Base-by-base conservation (phyloP, 1,140 invertebrate species). In the Trichomalopsis sarcophagae region DNA sequence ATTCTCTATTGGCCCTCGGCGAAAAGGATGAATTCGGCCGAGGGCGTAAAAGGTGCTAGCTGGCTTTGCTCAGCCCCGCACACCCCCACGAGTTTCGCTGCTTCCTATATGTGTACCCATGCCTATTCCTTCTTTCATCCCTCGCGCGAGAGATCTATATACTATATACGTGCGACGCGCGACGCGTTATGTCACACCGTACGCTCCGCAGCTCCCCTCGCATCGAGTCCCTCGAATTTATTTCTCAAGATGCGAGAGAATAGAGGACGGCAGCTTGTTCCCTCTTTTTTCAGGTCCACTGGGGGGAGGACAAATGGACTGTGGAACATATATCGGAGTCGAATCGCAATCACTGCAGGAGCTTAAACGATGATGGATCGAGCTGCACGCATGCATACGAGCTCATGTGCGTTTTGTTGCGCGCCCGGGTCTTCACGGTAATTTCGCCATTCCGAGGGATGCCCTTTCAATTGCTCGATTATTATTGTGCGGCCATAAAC, bases 21-120 rank as follows among this genome's bases (percentile, higher is more conserved):
- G 69, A 86, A 87, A 88, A 87, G 87, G 86, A 88, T 86, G 86
- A 86, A 89, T 89, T 87, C 86, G 83, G 83, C 81, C 82, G 84
- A 87, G 81, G 87, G 77, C 86, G 86, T 86, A 89, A 88, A 89
- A 90, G 88, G 86, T 88, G 86, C 69, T 84, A 82, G 81, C 86
- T 55, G 73, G 84, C 87, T 77, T 77, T 84, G 44, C 30, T 14
- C 68, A 71, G 23, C 68, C 82, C 11, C 23, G 40, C 36, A 75
- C 74, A 40, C 40, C 36, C 36, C 30, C 36, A 44, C 74, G 30
- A 36, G 36, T n/a, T 78, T 55, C 11, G 10, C 36, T 10, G 36
- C 81, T 40, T 40, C 74, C 11, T 17, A 5, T 76, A 44, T 40
- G 17, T n/a, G 14, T 44, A 40, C 36, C 4, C 7, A 40, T 44